A percentile compares a stretch with the other conserved stretches of the same genome.
phyloP scores from a whole-genome alignment of 1,140 invertebrate genomes.

The Drepana arcuata region DNA sequence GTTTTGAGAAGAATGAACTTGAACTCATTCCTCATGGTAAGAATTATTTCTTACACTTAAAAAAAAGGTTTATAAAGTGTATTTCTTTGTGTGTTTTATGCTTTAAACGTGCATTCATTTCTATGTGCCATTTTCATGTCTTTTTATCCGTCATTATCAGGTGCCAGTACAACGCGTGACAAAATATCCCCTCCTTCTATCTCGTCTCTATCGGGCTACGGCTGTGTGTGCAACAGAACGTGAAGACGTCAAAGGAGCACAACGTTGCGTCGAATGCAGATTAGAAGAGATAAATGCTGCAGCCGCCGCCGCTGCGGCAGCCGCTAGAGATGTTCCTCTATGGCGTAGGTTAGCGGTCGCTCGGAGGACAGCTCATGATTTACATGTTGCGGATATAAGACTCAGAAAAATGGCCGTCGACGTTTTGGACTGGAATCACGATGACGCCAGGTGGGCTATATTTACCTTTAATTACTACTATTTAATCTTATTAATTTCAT shows the following conservation, averaged over 20 bases:
- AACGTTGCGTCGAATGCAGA: constrained; percentile 93
- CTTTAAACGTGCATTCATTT: too few species aligned
- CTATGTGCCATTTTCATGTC: too few species aligned
- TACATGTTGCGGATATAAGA: constrained; percentile 90
- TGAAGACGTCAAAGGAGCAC: constrained; percentile 85
- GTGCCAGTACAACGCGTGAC: constrained; percentile 91
- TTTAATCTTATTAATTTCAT: background rate
- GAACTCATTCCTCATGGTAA: constrained; percentile 96
- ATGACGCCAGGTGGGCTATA: constrained; percentile 78
- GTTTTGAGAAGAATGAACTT: constrained; percentile 95
- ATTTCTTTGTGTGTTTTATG: constrained; percentile 1
- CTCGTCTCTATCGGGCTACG: constrained; percentile 93
- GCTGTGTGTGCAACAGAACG: constrained; percentile 84
- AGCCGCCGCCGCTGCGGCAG: constrained; percentile 89
- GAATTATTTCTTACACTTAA: constrained; percentile 6
- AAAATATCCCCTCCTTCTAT: constrained; percentile 93
- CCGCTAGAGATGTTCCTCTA: constrained; percentile 85
- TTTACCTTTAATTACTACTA: background rate
- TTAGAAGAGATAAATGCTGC: constrained; percentile 96
- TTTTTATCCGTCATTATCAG: too few species aligned
- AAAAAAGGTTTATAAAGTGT: background rate
- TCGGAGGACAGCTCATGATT: constrained; percentile 80
- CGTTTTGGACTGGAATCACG: constrained; percentile 93
- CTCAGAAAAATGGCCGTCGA: constrained; percentile 93
- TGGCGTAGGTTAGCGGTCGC: constrained; percentile 91